Base-by-base conservation (phyloP, 2,797 vertebrate species). In the Gymnothorax reevesii region DNA sequence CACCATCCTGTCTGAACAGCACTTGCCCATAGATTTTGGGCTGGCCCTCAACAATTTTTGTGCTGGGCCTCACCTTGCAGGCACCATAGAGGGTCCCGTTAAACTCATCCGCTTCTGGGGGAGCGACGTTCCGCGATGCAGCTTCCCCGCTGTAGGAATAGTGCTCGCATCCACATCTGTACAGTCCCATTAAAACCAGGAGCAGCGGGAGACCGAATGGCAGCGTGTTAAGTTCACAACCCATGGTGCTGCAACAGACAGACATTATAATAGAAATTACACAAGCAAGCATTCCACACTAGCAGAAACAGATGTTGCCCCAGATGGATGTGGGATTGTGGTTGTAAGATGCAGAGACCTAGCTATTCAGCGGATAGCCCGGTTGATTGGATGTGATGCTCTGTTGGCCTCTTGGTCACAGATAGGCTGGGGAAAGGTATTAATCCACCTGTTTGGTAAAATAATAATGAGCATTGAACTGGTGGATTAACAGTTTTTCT, bases 1-100 rank as follows among this genome's bases (percentile, higher is more conserved):
- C 93, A 57, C 93, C 92, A 9, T 25, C 64, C 93, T 99, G 97
- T 86, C 93, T 95, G 89, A 99, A 97, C n/a, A 98, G 92, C 88
- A 97, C 95, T 0, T 94, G 92, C 0, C 98, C 98, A 0, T 91
- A 94, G 55, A 99, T 93, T 82, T 91, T 95, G 3, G 97, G 96
- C 86, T 96, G 93, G 17, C 82, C 92, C 0, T 90, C 79, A 0
- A 88, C 87, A 79, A 97, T 93, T 10, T 91, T 91, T 88, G 93
- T 91, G 80, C 95, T 98, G 22, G 98, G 97, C 90, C 89, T 95
- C 93, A 99, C 92, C 85, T 91, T 93, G 91, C 94, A 96, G 49
- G 88, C 55, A 22, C 97, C 97, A 95, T 91, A 98, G 92, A 92
- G 93, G 88, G 0, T 91, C 85, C 95, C 90, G 89, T 97, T 97